Base-by-base conservation (phyloP, 1,140 invertebrate species). In the Proales similis region DNA sequence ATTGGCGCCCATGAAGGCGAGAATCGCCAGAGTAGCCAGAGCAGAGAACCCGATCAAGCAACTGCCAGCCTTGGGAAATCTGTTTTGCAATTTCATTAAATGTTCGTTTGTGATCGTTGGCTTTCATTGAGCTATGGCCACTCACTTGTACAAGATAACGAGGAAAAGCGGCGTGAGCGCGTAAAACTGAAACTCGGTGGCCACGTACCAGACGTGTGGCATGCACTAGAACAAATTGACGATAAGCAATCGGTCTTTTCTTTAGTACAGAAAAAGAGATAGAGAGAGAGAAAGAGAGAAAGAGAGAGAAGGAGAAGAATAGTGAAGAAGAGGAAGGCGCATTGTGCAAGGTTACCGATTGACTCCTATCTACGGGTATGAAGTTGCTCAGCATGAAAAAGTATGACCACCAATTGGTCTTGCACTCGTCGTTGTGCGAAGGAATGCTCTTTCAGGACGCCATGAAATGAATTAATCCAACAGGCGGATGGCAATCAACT, bases 301-400 rank as follows among this genome's bases (percentile, higher is more conserved):
- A n/a, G n/a, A n/a, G n/a, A n/a, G n/a, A n/a, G n/a, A n/a, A n/a
- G n/a, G n/a, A n/a, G n/a, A n/a, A n/a, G n/a, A n/a, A n/a, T n/a
- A n/a, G n/a, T n/a, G n/a, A n/a, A n/a, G n/a, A n/a, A n/a, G n/a
- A n/a, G n/a, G n/a, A n/a, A n/a, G n/a, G n/a, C n/a, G n/a, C n/a
- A n/a, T n/a, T 20, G 42, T 24, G 30, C 14, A 3, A 9, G 33
- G 2, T 32, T 30, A 33, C 27, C 24, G 29, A 39, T 47, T 45
- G 11, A 17, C 33, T 24, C 45, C 46, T 63, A 48, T 63, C 81
- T 2, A 80, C 81, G 19, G 81, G 76, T 2, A 86, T 78, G 63
- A 88, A 85, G 71, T 89, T 90, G 70, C 88, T 88, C n/a, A 89
- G 78, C 69, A 87, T 88, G 1, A 89, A 74, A 12, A 89, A 72